Base-by-base conservation (phyloP, 2,113 vertebrate genomes). In the Spizaetus ornatus region DNA sequence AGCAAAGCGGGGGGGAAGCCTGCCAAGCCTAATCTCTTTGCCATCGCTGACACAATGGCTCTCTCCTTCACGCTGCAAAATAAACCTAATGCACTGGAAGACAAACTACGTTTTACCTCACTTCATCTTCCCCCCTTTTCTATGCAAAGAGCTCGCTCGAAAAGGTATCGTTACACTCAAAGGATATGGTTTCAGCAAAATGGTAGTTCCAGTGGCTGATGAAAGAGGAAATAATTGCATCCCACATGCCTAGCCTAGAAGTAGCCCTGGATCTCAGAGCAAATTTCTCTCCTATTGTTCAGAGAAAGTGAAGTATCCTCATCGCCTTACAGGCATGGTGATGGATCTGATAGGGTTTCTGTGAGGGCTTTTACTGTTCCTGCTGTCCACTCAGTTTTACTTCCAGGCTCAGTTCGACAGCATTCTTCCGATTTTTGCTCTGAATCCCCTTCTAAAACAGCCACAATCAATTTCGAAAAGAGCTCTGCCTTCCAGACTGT, bases 121-220 rank as follows among this genome's bases (percentile, higher is more conserved):
- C 58, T 89, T 91, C 70, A 67, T 65, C 69, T 67, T 14, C 25
- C 7, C 45, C 19, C 13, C 11, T 63, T 77, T 87, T 63, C 82
- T 45, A 42, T 23, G 73, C 66, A 58, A 50, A 76, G 42, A 74
- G 45, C 66, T 91, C 67, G 8, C 76, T 88, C 74, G 73, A 58
- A 88, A 90, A 93, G 86, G 67, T 71, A 96, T 95, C 89, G 82
- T 92, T 95, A 93, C 92, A 56, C 82, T 77, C 72, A 72, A 76
- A 90, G 94, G 91, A 86, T 97, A 94, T 31, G 79, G 88, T 97
- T 97, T 97, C 97, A 92, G 74, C 88, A 95, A 96, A 97, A 96
- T 94, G 93, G 81, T 95, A 96, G 93, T 94, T 97, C 92, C 96
- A 97, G 92, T 86, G 89, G 85, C 73, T 96, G 96, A 90, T 96